Conservation (phyloP, 2,888 invertebrate species). For the Drosophila nigritarsus region DNA sequence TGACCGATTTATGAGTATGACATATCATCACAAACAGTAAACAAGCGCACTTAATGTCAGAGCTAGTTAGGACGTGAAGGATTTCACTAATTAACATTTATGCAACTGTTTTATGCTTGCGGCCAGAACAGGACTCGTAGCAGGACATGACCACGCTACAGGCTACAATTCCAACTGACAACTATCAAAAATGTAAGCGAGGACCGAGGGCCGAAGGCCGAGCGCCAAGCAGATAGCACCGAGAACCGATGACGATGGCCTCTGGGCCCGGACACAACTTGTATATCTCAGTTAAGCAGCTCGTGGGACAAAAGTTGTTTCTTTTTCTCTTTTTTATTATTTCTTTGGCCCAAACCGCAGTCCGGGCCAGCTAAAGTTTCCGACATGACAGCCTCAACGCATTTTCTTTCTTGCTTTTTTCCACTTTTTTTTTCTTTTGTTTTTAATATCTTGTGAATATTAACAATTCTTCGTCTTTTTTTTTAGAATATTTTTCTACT, state of each 20-base stretch:
- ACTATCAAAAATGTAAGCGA: slow-evolving; percentile 2
- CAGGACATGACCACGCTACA: slow-evolving; percentile 1
- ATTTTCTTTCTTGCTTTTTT: slow-evolving; percentile 3
- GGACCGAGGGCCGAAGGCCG: neutral
- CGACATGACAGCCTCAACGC: slow-evolving; percentile 11
- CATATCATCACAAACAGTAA: neutral
- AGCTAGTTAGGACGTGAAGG: neutral
- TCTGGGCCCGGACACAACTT: slow-evolving; percentile 14
- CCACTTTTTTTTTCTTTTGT: neutral
- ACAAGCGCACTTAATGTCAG: neutral
- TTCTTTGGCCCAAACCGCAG: neutral
- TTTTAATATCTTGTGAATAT: neutral
- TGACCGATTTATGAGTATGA: neutral
- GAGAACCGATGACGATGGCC: slow-evolving; percentile 5
- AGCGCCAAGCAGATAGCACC: neutral
- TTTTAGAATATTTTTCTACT: neutral
- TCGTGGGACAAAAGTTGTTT: slow-evolving; percentile 42
- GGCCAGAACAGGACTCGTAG: neutral
- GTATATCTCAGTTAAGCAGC: slow-evolving; percentile 64
- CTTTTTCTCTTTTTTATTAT: neutral
- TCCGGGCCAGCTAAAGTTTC: slow-evolving; percentile 5
- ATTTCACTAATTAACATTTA: slow-evolving; percentile 6
- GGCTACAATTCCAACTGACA: slow-evolving; percentile 4
- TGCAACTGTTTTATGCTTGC: neutral
- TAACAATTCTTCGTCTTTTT: neutral